Percentiles rank a stretch among this genome's conserved stretches.
Conservation (phyloP, 2,797 vertebrate genomes). For the Podargus strigoides region DNA sequence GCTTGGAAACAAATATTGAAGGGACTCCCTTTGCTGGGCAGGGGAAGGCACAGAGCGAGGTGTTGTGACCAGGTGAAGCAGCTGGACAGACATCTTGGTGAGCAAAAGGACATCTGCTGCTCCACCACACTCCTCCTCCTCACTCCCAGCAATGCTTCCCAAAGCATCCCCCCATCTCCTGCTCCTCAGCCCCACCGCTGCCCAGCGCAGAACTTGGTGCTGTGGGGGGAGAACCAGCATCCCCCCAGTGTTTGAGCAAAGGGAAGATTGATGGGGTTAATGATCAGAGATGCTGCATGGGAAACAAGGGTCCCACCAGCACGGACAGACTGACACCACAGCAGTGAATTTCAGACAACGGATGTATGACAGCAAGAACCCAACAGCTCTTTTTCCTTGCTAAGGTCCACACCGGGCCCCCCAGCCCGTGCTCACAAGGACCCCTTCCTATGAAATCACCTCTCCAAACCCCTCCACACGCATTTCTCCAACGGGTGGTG, state of each 20-base stretch:
- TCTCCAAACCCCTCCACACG: neutral
- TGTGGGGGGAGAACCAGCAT: accelerated
- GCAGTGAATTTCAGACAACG: neutral
- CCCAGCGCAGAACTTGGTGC: accelerated
- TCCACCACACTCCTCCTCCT: neutral
- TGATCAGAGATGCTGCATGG: neutral
- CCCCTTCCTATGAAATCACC: neutral
- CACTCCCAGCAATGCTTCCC: neutral
- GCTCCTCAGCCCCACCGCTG: neutral
- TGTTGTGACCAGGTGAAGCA: neutral
- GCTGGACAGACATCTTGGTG: neutral
- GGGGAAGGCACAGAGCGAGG: neutral
- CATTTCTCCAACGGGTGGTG: neutral
- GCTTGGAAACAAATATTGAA: neutral
- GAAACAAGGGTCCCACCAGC: neutral
- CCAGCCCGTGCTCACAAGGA: neutral
- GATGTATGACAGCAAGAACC: neutral
- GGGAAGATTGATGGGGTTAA: neutral
- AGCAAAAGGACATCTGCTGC: neutral
- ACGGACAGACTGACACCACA: accelerated
- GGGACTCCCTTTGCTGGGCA: neutral
- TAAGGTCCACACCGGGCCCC: neutral
- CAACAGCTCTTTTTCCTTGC: accelerated
- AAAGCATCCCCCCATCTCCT: neutral
- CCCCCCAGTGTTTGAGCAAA: neutral